Base-by-base conservation (phyloP, 2,797 vertebrate genomes). In the Crossoptilon crossoptilon region DNA sequence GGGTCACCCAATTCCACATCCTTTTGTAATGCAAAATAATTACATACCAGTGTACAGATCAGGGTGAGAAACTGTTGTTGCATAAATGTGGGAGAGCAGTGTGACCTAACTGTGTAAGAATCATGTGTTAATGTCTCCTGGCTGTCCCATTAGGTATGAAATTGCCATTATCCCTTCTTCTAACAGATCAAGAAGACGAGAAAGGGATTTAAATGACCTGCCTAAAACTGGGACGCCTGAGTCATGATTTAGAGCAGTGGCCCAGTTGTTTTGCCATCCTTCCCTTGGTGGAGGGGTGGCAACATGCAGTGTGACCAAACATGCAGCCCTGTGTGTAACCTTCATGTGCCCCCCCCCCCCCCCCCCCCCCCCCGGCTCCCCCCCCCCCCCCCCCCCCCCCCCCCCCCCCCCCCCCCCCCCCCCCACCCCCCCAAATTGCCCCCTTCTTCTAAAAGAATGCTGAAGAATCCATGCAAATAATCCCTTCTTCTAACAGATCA, bases 1-100 rank as follows among this genome's bases (percentile, higher is more conserved):
- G 68, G 73, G 67, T 95, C 39, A 78, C 84, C 91, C 76, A 31
- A 10, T 88, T 95, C 90, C 27, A 2, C 33, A 29, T 29, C 9
- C 19, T 39, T 6, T 56, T 83, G 33, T 51, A 49, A 43, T 77
- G 35, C 62, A 46, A 48, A 83, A 46, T 91, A 92, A 68, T 81
- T 71, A 79, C 63, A 9, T 92, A 5, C 6, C 39, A 46, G 59
- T 41, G 37, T 31, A 63, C 21, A 62, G 76, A 56, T 53, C 71
- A 75, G 17, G 35, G 58, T 76, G 74, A 64, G 37, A 82, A 74
- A 53, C 56, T 90, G 29, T 29, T 94, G 44, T 78, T 88, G 43
- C 7, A 1, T 73, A 81, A 86, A 27, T 55, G 27, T 48, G 46
- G 46, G 75, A 71, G 51, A 72, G 43, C 69, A 43, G 27, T 48